Evolutionary conservation across 2,797 vertebrate species (phyloP), one percentile per base, ranked within the genome.

Genomic region (Hafferia zeledoni): DNA sequence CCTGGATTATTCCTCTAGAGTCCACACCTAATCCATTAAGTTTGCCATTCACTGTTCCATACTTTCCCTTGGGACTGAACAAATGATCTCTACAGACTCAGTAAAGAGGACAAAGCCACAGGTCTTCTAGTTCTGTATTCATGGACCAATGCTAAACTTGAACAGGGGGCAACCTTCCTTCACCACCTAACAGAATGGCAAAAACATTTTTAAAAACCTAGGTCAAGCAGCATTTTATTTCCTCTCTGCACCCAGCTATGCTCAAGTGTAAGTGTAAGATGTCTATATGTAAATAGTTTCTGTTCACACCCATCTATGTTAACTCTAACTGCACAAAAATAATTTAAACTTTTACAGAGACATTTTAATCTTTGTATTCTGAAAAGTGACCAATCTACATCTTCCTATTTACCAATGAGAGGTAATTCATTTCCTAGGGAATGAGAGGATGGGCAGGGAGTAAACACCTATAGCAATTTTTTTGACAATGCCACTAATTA

Each of bases 361-460:
- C 1, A 11, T 30, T 43, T 89, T 68, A 23, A 23, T 39, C 12
- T 61, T 79, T 70, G 18, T 74, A 6, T 74, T 57, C 44, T 24
- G 24, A 64, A 60, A 14, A 55, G 17, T 23, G 59, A 60, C 1
- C 10, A 64, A 28, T 11, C 12, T 37, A 4, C 3, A 4, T 5
- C 4, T 91, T 2, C 41, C 71, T 52, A 64, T 24, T 8, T 74
- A 31, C 3, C 20, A 64, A 3, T 43, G 14, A 46, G 22, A 75
- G 2, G 3, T 41, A 35, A 64, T 53, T 65, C 6, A 18, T 55
- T 49, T 18, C 49, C 23, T 74, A 4, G 11, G 10, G 18, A 53
- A 20, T 20, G 2, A 5, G 5, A 9, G 1, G 1, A 1, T 27
- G 4, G 6, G 11, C 17, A 16, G 2, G 2, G 28, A 53, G 75